Evolutionary conservation across 2,888 invertebrate genomes (phyloP).

Genomic region (Polietes domitor): DNA sequence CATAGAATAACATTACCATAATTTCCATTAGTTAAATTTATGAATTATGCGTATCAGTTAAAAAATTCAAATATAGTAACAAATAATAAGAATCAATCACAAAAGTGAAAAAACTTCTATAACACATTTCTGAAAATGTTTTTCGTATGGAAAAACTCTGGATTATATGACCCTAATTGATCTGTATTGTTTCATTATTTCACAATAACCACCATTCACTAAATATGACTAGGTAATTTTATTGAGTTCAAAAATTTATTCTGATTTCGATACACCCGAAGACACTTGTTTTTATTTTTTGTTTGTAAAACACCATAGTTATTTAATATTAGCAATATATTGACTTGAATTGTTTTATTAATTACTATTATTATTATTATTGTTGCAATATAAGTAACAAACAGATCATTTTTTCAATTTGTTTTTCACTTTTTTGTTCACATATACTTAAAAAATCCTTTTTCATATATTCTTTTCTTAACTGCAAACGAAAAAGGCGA

Average conservation of each 20-base stretch:
- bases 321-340: slow-evolving; percentile 29
- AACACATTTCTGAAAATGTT: too few species aligned
- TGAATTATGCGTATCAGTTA: too few species aligned
- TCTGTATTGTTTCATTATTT: too few species aligned
- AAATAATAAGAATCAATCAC: too few species aligned
- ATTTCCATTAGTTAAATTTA: too few species aligned
- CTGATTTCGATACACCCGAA: not conserved
- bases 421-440: not conserved
- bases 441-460: slow-evolving; percentile 25
- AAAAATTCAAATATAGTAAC: too few species aligned
- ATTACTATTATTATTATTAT: slow-evolving; percentile 25
- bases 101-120: too few species aligned
- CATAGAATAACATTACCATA: too few species aligned
- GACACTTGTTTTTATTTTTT: slow-evolving; percentile 7
- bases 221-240: not conserved
- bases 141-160: too few species aligned
- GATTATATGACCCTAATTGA: too few species aligned
- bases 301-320: slow-evolving; percentile 15
- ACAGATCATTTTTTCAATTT: slow-evolving; percentile 33
- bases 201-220: too few species aligned
- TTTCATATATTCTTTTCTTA: not conserved
- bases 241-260: slow-evolving; percentile 22
- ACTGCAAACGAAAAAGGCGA: slow-evolving; percentile 12
- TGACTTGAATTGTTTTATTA: slow-evolving; percentile 33
- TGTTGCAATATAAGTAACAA: slow-evolving; percentile 47